Evolutionary conservation across 2,113 vertebrate species (phyloP), one percentile per base, ranked within the genome.

Genomic region (Pygathrix nemaeus): DNA sequence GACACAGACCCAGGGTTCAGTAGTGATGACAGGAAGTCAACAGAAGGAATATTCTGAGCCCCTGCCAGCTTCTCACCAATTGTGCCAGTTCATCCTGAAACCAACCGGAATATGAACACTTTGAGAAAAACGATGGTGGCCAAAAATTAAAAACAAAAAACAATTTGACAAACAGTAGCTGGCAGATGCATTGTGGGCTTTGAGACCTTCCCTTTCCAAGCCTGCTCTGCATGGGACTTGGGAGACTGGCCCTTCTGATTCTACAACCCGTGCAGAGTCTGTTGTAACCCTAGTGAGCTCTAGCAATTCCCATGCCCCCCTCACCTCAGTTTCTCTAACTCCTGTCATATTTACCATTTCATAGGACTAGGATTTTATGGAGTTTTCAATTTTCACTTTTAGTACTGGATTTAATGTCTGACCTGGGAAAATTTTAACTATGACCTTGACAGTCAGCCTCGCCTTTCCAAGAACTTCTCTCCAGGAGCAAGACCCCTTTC

Each of bases 381-480:
- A n/a, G 50, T 76, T 96, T 95, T 79, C 40, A 68, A 3, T 89
- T 61, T 59, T 32, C 48, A 38, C 90, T 96, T 95, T 89, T 18
- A 76, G 20, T 27, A 17, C 59, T 30, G 20, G 23, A 52, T 45
- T 80, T 76, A 6, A 76, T 66, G n/a, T 88, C 64, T 81, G 76
- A 52, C 64, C 86, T 94, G 59, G 81, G 68, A 96, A 93, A 81
- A n/a, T 59, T 66, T 96, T 45, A 92, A 70, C 94, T 38, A 0
- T 97, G 95, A 98, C 97, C 90, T 97, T 93, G 96, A 38, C 48
- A 57, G 61, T 79, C 45, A 68, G 23, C 38, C 52, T 81, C 38
- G 25, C 32, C 59, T 88, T 88, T 76, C 94, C 88, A 82, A 95
- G 75, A 88, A 66, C 50, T 81, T 92, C 52, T 91, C 83, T 80